Percentiles rank a stretch among this genome's conserved stretches.
phyloP scores from a whole-genome alignment of 1,140 invertebrate genomes.

The Branchinecta lynchi region DNA sequence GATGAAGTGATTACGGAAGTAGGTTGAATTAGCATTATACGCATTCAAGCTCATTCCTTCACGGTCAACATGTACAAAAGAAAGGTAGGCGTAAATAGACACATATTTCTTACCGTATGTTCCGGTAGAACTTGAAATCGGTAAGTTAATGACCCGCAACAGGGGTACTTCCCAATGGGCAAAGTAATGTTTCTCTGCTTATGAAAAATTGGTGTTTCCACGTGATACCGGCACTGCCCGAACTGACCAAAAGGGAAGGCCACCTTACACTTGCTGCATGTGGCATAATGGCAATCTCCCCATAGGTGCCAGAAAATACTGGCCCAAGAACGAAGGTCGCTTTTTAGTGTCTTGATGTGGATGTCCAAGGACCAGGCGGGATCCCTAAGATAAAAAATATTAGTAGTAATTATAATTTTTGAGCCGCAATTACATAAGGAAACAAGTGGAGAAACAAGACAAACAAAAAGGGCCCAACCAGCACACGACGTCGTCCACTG shows the following conservation, averaged over 20 bases:
- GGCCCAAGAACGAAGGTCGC: not conserved
- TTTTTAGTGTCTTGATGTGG: not conserved
- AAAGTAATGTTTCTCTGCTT: not conserved
- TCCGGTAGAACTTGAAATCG: not conserved
- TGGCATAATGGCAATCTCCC: not conserved
- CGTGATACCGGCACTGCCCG: not conserved
- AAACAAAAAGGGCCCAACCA: not conserved
- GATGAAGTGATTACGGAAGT: too few species aligned
- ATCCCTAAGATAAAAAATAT: constrained; percentile 2
- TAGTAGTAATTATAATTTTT: not conserved
- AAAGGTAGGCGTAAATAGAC: too few species aligned
- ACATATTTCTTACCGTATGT: not conserved
- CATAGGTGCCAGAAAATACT: not conserved
- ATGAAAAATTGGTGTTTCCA: not conserved
- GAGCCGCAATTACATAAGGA: not conserved
- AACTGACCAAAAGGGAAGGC: not conserved
- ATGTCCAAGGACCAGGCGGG: not conserved
- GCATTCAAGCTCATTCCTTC: too few species aligned
- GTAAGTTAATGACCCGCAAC: not conserved
- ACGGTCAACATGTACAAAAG: too few species aligned
- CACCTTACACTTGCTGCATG: not conserved
- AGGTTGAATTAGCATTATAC: too few species aligned
- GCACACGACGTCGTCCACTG: not conserved
- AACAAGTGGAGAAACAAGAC: not conserved
- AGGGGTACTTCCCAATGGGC: not conserved